Evolutionary conservation across 2,888 invertebrate genomes (phyloP), one percentile per base, ranked within the genome.

Genomic region (Mythimna lalbum): DNA sequence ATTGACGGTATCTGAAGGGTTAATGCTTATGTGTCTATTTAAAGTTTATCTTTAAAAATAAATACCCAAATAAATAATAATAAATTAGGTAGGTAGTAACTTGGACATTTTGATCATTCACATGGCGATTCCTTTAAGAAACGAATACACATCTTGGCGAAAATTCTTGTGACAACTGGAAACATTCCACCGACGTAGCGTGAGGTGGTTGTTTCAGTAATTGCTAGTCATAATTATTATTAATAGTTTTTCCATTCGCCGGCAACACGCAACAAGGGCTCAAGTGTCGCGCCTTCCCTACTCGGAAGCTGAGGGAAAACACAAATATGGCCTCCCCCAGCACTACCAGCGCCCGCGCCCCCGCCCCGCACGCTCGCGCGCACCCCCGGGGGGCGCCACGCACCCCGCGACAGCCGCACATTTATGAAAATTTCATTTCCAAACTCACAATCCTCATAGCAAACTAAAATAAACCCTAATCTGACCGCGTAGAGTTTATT

Each of bases 341-440:
- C 23, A 62, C 61, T 56, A 43, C 5, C 56, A 55, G 36, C 69
- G 17, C 33, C 23, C 56, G 27, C 19, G 33, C 23, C 50, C 33
- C 14, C 27, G 4, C 31, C 23, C 33, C 39, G 23, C 64, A 19
- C 69, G 0, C 23, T 4, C 67, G 36, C 50, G 63, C 65, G 39
- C 67, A 39, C 39, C 61, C 75, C 74, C 72, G 75, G 73, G 63
- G 63, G 72, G 50, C 81, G 49, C 73, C 76, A 36, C 73, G 60
- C 70, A 59, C 73, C 76, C 86, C 52, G 65, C 74, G 73, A 80
- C 82, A 78, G 67, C 80, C 85, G 80, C 88, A 91, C 92, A 92
- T 92, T 95, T 95, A 95, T 95, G 95, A 94, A 95, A 95, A 93
- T 95, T 94, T 94, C 94, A 96, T 96, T 95, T 95, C 92, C 92